phyloP scores from a whole-genome alignment of 2,888 invertebrate species.

The Cerastis rubricosa region DNA sequence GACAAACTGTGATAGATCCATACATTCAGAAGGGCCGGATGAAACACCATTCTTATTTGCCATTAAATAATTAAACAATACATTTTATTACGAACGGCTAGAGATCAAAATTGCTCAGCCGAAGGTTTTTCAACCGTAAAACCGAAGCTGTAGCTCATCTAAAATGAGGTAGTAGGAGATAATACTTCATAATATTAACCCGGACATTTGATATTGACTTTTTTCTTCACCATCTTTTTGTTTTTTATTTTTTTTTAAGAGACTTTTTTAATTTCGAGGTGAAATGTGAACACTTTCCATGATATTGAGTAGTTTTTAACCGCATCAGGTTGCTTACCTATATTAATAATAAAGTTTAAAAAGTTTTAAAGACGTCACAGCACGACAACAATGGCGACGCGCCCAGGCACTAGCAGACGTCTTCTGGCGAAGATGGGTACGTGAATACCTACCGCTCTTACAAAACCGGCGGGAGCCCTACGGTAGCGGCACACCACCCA shows the following conservation, averaged over 20 bases:
- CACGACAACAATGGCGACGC: too few species aligned
- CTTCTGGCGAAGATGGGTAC: too few species aligned
- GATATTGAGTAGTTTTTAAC: neutral
- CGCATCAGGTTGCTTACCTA: neutral
- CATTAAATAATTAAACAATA: slow-evolving; percentile 37
- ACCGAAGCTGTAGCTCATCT: slow-evolving; percentile 52
- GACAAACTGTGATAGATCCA: slow-evolving; percentile 86
- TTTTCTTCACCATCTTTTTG: slow-evolving; percentile 56
- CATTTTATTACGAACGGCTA: slow-evolving; percentile 68
- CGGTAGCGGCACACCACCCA: too few species aligned
- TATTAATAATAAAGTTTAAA: neutral
- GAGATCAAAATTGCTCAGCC: slow-evolving; percentile 69
- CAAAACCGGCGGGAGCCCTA: too few species aligned
- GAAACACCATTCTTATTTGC: slow-evolving; percentile 56
- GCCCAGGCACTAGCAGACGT: too few species aligned
- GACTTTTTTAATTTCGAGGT: slow-evolving; percentile 46
- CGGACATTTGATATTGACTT: slow-evolving; percentile 75
- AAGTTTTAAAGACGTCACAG: too few species aligned
- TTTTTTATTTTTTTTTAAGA: slow-evolving; percentile 30
- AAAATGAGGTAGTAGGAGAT: slow-evolving; percentile 63
- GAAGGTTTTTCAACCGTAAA: slow-evolving; percentile 15
- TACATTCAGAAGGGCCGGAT: slow-evolving; percentile 83
- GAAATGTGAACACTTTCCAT: slow-evolving; percentile 28
- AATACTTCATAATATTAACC: slow-evolving; percentile 69
- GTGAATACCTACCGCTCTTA: too few species aligned